phyloP scores from a whole-genome alignment of 1,140 invertebrate genomes.

The Drosophila navojoa region DNA sequence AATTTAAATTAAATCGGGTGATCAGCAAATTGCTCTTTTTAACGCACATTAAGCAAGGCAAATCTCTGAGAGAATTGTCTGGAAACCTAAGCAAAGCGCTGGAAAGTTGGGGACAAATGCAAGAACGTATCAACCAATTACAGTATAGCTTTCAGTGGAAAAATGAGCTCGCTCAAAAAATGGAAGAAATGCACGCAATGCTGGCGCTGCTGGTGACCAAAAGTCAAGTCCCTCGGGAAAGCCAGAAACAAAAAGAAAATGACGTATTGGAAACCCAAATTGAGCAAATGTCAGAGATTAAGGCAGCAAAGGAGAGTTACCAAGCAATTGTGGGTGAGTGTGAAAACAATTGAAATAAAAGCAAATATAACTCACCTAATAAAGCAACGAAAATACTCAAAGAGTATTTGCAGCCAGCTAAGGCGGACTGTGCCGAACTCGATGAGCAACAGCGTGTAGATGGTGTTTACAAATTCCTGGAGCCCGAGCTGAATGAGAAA shows the following conservation, averaged over 20 bases:
- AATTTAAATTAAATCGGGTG: slow-evolving; percentile 61
- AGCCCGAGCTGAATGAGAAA: slow-evolving; percentile 59
- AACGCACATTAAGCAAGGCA: slow-evolving; percentile 28
- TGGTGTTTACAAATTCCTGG: slow-evolving; percentile 72
- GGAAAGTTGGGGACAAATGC: slow-evolving; percentile 14
- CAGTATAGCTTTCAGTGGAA: slow-evolving; percentile 14
- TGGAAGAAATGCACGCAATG: slow-evolving; percentile 25
- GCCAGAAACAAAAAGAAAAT: not conserved
- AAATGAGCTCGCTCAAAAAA: slow-evolving; percentile 18
- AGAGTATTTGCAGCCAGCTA: slow-evolving; percentile 40
- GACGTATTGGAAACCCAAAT: not conserved
- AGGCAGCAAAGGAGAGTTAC: not conserved
- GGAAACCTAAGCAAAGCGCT: slow-evolving; percentile 25
- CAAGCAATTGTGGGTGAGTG: slow-evolving; percentile 29
- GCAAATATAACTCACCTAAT: slow-evolving; percentile 38
- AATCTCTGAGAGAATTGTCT: slow-evolving; percentile 20
- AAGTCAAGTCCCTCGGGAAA: not conserved
- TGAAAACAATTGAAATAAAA: not conserved
- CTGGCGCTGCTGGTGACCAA: slow-evolving; percentile 15
- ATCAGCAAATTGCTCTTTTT: slow-evolving; percentile 60
- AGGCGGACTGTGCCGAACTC: slow-evolving; percentile 60
- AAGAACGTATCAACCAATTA: slow-evolving; percentile 3
- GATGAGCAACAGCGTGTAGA: slow-evolving; percentile 41
- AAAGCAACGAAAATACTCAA: not conserved
- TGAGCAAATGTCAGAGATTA: not conserved